phyloP scores from a whole-genome alignment of 1,140 invertebrate genomes.

The Sweltsa coloradensis region DNA sequence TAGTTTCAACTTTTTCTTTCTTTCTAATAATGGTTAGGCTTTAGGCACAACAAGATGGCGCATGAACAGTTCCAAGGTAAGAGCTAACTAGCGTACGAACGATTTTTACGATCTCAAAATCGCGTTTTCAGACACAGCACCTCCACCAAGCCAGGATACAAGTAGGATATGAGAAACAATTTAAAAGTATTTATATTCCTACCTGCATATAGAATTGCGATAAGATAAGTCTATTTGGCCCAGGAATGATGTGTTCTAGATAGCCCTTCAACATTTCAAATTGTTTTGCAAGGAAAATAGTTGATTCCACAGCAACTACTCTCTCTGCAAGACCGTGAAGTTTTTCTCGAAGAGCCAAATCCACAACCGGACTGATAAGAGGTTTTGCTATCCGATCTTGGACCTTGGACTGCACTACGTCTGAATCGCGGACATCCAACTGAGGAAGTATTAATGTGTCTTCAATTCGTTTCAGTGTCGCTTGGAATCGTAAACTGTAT shows the following conservation, averaged over 20 bases:
- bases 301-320: slow-evolving; percentile 83
- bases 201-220: slow-evolving; percentile 55
- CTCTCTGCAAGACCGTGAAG: slow-evolving; percentile 73
- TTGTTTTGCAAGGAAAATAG: slow-evolving; percentile 80
- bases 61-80: too few relatives aligned
- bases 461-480: slow-evolving; percentile 61
- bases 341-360: slow-evolving; percentile 54
- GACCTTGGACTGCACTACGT: not conserved
- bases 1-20: too few relatives aligned
- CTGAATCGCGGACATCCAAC: too few relatives aligned
- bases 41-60: too few relatives aligned
- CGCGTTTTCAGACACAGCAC: too few relatives aligned
- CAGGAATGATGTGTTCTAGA: slow-evolving; percentile 55
- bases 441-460: slow-evolving; percentile 34
- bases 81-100: too few relatives aligned
- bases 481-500: slow-evolving; percentile 53
- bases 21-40: too few relatives aligned
- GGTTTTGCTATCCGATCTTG: slow-evolving; percentile 29
- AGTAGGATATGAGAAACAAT: not conserved
- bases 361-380: slow-evolving; percentile 52
- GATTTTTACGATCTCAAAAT: too few relatives aligned
- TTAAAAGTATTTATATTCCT: too few relatives aligned
- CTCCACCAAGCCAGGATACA: too few relatives aligned
- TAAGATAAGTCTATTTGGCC: slow-evolving; percentile 43
- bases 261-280: slow-evolving; percentile 72